Percentiles rank a stretch among this genome's conserved stretches.
These are phyloP conservation scores for Mongoloraphidia duomilia DNA, from an alignment of 2,888 invertebrate genomes.

Conservation along the genomic window DNA sequence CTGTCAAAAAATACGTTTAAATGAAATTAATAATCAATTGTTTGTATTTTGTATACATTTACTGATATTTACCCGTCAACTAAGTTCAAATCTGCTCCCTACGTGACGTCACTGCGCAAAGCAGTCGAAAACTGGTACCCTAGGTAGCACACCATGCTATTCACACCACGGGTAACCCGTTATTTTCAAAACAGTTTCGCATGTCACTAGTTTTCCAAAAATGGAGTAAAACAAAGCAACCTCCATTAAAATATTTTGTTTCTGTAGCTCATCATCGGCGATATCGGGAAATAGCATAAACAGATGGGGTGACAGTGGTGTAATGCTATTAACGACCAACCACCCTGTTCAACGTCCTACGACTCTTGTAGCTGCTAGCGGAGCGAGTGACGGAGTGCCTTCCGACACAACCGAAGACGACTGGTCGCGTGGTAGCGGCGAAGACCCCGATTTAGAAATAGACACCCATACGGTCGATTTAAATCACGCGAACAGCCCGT, in stretches of 20 bases:
- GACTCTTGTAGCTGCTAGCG: constrained; percentile 24
- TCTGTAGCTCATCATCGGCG: constrained; percentile 25
- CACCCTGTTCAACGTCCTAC: constrained; percentile 5
- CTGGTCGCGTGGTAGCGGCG: constrained; percentile 55
- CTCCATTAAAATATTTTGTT: neutral
- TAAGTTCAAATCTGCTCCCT: too few relatives aligned
- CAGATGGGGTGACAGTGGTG: constrained; percentile 21
- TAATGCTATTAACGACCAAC: constrained; percentile 20
- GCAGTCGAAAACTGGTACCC: too few relatives aligned
- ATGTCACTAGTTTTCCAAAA: too few relatives aligned
- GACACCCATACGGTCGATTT: constrained; percentile 26
- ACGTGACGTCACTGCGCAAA: too few relatives aligned
- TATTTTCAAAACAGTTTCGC: too few relatives aligned
- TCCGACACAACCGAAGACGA: constrained; percentile 53
- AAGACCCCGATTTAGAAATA: constrained; percentile 48
- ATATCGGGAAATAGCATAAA: constrained; percentile 22
- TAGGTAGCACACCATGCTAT: too few relatives aligned
- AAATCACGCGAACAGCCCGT: constrained; percentile 5
- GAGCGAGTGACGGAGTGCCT: constrained; percentile 41
- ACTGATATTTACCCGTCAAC: too few relatives aligned
- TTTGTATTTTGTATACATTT: too few relatives aligned
- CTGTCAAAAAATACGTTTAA: too few relatives aligned
- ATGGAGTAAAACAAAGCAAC: too few relatives aligned
- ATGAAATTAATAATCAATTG: too few relatives aligned
- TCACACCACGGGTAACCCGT: too few relatives aligned